Percentiles rank a stretch among this genome's conserved stretches.
Evolutionary conservation across 1,140 invertebrate genomes (phyloP).

Genomic region (Ceratitis capitata): DNA sequence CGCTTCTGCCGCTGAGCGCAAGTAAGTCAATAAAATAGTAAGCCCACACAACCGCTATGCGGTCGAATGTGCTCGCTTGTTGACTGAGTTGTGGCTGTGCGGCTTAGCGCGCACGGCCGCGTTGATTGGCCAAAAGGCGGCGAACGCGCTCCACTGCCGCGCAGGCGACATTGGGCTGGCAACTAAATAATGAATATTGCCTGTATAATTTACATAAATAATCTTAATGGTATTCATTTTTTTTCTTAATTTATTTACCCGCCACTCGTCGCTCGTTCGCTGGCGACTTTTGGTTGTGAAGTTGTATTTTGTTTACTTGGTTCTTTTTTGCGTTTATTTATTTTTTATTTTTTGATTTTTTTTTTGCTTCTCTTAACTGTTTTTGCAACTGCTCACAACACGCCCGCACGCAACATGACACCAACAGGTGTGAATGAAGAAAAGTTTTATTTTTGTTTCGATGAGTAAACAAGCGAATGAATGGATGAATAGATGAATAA

Average conservation of each 20-base stretch:
- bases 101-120: neutral
- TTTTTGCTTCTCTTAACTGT: neutral
- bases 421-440: slow-evolving; percentile 13
- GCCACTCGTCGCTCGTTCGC: neutral
- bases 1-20: neutral
- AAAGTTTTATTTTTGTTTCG: neutral
- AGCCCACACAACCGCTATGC: slow-evolving; percentile 26
- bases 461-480: neutral
- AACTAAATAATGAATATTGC: neutral
- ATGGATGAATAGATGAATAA: neutral
- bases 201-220: neutral
- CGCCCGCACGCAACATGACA: neutral
- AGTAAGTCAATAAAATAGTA: slow-evolving; percentile 29
- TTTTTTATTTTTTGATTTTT: neutral
- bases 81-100: neutral
- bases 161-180: neutral
- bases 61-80: neutral
- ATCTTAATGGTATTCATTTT: neutral
- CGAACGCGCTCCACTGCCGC: neutral
- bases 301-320: neutral
- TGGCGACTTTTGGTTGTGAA: neutral
- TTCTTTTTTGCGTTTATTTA: neutral
- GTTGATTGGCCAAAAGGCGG: neutral
- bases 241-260: neutral
- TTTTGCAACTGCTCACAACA: neutral